Evolutionary conservation across 2,888 invertebrate species (phyloP), one percentile per base, ranked within the genome.

Genomic region (Pseudococcus longispinus): DNA sequence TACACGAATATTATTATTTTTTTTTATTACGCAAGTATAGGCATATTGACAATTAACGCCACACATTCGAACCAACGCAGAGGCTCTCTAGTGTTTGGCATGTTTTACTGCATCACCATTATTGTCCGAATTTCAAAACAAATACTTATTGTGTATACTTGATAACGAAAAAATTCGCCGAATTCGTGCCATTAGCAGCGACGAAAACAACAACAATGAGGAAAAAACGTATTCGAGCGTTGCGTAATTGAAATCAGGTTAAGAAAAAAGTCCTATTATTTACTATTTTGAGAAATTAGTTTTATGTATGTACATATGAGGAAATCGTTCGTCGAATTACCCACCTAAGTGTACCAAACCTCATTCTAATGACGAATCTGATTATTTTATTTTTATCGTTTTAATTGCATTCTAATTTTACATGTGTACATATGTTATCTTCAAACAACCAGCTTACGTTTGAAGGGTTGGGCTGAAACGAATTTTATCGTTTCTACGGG

Each of bases 31-130:
- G 23, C 9, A 51, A n/a, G 60, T 15, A 32, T 37, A 18, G 8
- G 15, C 29, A 20, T 80, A 42, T 80, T 37, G 37, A 42, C 23
- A 80, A 80, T 80, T 80, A 80, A 29, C 37, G 29, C 77, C 20
- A 29, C 20, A 29, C 18, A 29, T 80, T 42, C 60, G 42, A n/a
- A 77, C 37, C 20, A 77, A 80, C 11, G 20, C 42, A n/a, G n/a
- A n/a, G 77, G 20, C 20, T 42, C 20, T 80, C 29, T 20, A 80
- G 42, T 80, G 37, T 80, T 80, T 80, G n/a, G 77, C 77, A 42
- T 29, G 42, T 20, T 80, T 29, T 23, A 60, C 23, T 20, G 23
- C 9, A 23, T 23, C 9, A 23, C 60, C 23, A 60, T 60, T 37
- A 37, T 37, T 60, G 60, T 23, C 23, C 20, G 20, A 60, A 60